Conservation (phyloP, 2,888 invertebrate species). For the Eristalis pertinax region DNA sequence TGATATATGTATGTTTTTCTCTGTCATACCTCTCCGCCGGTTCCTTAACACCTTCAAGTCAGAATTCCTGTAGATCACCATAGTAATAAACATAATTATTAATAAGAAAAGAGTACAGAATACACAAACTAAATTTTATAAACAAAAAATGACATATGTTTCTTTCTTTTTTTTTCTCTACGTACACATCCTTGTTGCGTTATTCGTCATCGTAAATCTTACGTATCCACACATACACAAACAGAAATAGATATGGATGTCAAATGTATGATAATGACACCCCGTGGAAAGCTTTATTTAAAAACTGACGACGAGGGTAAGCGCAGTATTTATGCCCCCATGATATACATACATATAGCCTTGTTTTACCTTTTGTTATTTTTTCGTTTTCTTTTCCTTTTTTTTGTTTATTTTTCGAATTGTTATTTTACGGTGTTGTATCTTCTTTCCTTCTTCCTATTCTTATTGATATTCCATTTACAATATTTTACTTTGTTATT, state of each 20-base stretch:
- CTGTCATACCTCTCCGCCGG: neutral
- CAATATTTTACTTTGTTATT: conserved; percentile 11
- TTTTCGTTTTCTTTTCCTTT: conserved; percentile 23
- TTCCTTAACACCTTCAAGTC: conserved; percentile 22
- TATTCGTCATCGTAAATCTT: conserved; percentile 56
- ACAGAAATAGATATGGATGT: conserved; percentile 83
- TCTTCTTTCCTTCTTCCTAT: conserved; percentile 1
- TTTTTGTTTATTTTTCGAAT: conserved; percentile 24
- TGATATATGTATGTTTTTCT: neutral
- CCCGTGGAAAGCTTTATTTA: conserved; percentile 91
- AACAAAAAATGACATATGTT: conserved; percentile 25
- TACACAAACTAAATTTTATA: conserved; percentile 33
- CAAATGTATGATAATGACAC: conserved; percentile 89
- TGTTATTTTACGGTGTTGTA: conserved; percentile 20
- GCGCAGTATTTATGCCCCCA: conserved; percentile 77
- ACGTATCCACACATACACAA: conserved; percentile 82
- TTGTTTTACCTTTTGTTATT: conserved; percentile 60
- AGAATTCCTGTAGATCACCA: neutral
- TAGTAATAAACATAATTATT: conserved; percentile 28
- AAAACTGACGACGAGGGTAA: conserved; percentile 93
- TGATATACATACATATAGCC: conserved; percentile 37
- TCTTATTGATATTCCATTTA: conserved; percentile 37
- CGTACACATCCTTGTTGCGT: conserved; percentile 53
- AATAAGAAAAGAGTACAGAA: conserved; percentile 26
- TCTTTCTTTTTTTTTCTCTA: conserved; percentile 47